Conservation (phyloP, 2,888 invertebrate genomes). For the Syritta pipiens region DNA sequence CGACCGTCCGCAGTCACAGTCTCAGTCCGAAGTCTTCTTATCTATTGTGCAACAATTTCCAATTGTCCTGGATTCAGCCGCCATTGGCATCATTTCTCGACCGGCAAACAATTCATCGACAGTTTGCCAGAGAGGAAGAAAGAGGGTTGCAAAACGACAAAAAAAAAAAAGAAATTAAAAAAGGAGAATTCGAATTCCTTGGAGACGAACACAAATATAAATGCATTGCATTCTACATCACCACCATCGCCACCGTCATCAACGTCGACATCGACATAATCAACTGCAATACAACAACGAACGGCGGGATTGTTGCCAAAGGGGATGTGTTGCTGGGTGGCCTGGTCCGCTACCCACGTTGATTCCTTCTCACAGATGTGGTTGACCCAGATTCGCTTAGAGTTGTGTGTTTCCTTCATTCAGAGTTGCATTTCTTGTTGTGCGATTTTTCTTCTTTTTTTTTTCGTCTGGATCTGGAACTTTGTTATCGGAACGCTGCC, state of each 20-base stretch:
- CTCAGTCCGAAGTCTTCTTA: slow-evolving; percentile 18
- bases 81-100: slow-evolving; percentile 53
- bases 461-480: not conserved
- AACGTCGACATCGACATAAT: slow-evolving; percentile 11
- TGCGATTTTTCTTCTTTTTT: not conserved
- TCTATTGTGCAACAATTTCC: slow-evolving; percentile 56
- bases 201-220: slow-evolving; percentile 3
- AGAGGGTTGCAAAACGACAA: no score
- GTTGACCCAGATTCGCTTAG: slow-evolving; percentile 41
- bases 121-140: slow-evolving; percentile 14
- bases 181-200: slow-evolving; percentile 2
- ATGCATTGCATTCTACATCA: slow-evolving; percentile 24
- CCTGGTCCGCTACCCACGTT: slow-evolving; percentile 7
- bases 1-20: slow-evolving; percentile 16
- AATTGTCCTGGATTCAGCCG: slow-evolving; percentile 46
- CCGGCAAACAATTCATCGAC: slow-evolving; percentile 53
- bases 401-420: slow-evolving; percentile 13
- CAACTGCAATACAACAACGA: slow-evolving; percentile 7
- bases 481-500: slow-evolving; percentile 16
- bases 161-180: not conserved
- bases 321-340: not conserved
- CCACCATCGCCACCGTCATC: slow-evolving; percentile 4
- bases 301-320: slow-evolving; percentile 1
- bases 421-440: slow-evolving; percentile 3
- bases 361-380: slow-evolving; percentile 30